phyloP scores from a whole-genome alignment of 2,797 vertebrate species.

The Arvicola amphibius region DNA sequence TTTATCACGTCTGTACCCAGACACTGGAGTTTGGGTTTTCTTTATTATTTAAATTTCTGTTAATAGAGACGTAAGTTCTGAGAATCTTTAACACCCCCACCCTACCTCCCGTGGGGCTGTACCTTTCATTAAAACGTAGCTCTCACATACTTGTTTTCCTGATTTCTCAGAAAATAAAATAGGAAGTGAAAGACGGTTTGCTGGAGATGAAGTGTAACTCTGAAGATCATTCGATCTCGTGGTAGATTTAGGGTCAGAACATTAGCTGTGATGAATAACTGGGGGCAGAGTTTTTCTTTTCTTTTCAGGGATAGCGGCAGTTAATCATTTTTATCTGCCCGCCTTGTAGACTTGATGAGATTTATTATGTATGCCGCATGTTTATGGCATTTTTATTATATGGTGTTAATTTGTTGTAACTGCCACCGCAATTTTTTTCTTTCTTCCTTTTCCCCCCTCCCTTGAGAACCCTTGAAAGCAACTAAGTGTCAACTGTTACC shows the following conservation, averaged over 20 bases:
- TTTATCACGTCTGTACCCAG: conserved; percentile 75
- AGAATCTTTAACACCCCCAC: conserved; percentile 65
- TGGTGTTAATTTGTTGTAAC: conserved; percentile 90
- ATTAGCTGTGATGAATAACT: conserved; percentile 81
- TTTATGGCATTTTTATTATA: conserved; percentile 90
- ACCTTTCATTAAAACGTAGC: conserved; percentile 62
- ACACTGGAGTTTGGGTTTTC: conserved; percentile 65
- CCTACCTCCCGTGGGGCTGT: conserved; percentile 47
- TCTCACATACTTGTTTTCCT: conserved; percentile 72
- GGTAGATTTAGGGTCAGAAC: conserved; percentile 85
- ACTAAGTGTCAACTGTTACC: conserved; percentile 85
- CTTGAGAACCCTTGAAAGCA: conserved; percentile 86
- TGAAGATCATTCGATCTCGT: conserved; percentile 85
- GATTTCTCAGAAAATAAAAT: conserved; percentile 76
- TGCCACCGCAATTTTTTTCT: conserved; percentile 80
- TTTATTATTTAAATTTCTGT: conserved; percentile 77
- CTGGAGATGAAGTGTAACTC: conserved; percentile 74
- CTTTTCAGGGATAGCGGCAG: conserved; percentile 84
- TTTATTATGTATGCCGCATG: conserved; percentile 88
- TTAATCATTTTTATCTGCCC: conserved; percentile 89
- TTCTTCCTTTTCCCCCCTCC: conserved; percentile 65
- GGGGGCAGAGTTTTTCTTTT: conserved; percentile 84
- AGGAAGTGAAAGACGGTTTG: conserved; percentile 78
- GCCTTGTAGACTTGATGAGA: conserved; percentile 86
- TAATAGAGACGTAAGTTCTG: conserved; percentile 60